Percentiles rank a stretch among this genome's conserved stretches.
phyloP scores from a whole-genome alignment of 1,140 invertebrate species.

The Pseudomyrmex concolor region DNA sequence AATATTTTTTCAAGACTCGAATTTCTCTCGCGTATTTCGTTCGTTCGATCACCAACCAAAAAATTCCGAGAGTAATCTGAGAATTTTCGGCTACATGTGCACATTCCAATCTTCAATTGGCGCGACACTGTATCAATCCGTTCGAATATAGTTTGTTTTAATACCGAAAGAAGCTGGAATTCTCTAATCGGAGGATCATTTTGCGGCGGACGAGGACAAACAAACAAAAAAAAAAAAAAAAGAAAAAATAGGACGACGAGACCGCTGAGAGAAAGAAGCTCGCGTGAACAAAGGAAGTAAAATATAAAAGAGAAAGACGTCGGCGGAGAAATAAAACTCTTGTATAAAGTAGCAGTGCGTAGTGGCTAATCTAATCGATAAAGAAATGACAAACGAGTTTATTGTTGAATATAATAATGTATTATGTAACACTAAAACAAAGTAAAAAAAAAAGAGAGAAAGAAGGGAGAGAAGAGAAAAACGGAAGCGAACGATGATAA shows the following conservation, averaged over 20 bases:
- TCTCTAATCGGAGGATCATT: constrained; percentile 36
- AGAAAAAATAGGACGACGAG: background rate
- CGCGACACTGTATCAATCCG: background rate
- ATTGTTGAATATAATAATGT: constrained; percentile 81
- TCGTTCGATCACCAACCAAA: background rate
- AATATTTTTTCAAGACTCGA: background rate
- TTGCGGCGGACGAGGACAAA: constrained; percentile 34
- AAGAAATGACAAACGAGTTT: constrained; percentile 77
- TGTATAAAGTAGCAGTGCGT: constrained; percentile 74
- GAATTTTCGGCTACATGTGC: background rate
- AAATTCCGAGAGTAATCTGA: background rate
- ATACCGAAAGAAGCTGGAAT: constrained; percentile 5
- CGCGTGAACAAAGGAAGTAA: constrained; percentile 46
- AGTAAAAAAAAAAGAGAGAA: constrained; percentile 49
- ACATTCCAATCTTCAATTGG: constrained; percentile 7
- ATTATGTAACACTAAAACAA: constrained; percentile 78
- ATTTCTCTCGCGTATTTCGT: background rate
- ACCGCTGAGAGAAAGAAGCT: constrained; percentile 43
- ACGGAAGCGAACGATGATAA: constrained; percentile 77
- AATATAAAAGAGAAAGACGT: constrained; percentile 48
- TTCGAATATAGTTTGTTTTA: background rate
- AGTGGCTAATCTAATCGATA: constrained; percentile 71
- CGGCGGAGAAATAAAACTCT: constrained; percentile 58
- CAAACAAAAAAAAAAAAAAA: too few relatives aligned
- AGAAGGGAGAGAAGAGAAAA: constrained; percentile 41